These are phyloP conservation scores for Lutjanus argentimaculatus DNA, from an alignment of 2,797 vertebrate species.

Conservation along the genomic window DNA sequence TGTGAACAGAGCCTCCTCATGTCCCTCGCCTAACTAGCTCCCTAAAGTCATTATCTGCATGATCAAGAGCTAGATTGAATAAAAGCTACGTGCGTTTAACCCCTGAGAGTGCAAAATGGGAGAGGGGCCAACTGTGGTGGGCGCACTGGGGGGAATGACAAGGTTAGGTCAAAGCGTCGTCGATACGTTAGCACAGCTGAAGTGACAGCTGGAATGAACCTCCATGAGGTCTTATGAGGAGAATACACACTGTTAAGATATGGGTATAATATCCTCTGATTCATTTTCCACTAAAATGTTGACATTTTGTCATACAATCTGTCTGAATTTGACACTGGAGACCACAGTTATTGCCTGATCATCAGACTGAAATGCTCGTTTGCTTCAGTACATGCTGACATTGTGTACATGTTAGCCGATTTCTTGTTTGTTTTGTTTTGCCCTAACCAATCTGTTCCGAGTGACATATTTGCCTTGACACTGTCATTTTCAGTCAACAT, in stretches of 20 bases:
- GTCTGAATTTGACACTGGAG: not conserved
- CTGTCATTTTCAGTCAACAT: not conserved
- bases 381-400: not conserved
- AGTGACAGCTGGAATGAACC: slow-evolving; percentile 48
- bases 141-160: slow-evolving; percentile 38
- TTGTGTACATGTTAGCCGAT: not conserved
- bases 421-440: not conserved
- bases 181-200: slow-evolving; percentile 26
- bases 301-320: not conserved
- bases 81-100: slow-evolving; percentile 74
- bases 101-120: slow-evolving; percentile 58
- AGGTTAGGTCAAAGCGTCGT: slow-evolving; percentile 51
- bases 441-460: not conserved
- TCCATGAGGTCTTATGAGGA: slow-evolving; percentile 9
- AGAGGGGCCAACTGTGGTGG: slow-evolving; percentile 31
- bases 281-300: slow-evolving; percentile 17
- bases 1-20: slow-evolving; percentile 26
- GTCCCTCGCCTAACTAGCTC: slow-evolving; percentile 65
- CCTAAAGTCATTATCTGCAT: slow-evolving; percentile 81
- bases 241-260: slow-evolving; percentile 15
- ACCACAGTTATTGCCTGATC: not conserved
- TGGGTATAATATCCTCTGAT: not conserved
- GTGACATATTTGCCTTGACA: not conserved
- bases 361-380: not conserved
- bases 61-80: slow-evolving; percentile 76